These are phyloP conservation scores for Lomographa bimaculata DNA, from an alignment of 2,888 invertebrate genomes.

Conservation along the genomic window DNA sequence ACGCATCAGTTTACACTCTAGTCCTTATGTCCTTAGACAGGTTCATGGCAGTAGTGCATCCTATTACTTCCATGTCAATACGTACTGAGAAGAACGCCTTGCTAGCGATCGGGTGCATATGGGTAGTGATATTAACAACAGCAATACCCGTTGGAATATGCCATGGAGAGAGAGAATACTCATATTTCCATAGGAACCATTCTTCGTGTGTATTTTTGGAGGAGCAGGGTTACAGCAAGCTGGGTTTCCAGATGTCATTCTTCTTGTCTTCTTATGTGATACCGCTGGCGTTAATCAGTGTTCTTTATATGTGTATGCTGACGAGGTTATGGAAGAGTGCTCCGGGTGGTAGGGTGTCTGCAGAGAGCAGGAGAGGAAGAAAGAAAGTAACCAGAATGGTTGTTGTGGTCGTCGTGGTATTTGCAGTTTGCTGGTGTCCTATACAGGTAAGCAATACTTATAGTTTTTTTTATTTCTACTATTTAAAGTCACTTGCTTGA, in stretches of 20 bases:
- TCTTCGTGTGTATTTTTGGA: conserved; percentile 88
- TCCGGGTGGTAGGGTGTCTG: conserved; percentile 91
- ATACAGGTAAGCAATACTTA: conserved; percentile 95
- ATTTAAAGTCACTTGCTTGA: no score
- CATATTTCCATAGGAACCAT: conserved; percentile 85
- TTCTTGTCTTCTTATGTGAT: conserved; percentile 94
- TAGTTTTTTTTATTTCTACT: no score
- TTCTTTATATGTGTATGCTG: conserved; percentile 95
- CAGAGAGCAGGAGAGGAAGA: conserved; percentile 92
- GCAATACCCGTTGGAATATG: conserved; percentile 91
- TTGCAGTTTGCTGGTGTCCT: conserved; percentile 97
- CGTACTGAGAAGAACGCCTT: conserved; percentile 92
- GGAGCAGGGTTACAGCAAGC: conserved; percentile 84
- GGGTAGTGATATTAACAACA: conserved; percentile 91
- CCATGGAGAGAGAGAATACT: conserved; percentile 89
- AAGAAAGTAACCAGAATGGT: conserved; percentile 96
- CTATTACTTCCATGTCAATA: conserved; percentile 93
- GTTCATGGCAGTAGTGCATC: conserved; percentile 96
- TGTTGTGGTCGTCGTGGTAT: conserved; percentile 94
- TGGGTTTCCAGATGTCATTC: conserved; percentile 90
- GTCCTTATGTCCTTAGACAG: conserved; percentile 97
- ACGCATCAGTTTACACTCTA: conserved; percentile 96
- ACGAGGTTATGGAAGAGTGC: conserved; percentile 93
- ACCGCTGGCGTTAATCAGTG: conserved; percentile 93
- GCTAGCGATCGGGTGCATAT: conserved; percentile 89